Percentiles rank a stretch among this genome's conserved stretches.
Conservation (phyloP, 2,888 invertebrate species). For the Acleris sparsana region DNA sequence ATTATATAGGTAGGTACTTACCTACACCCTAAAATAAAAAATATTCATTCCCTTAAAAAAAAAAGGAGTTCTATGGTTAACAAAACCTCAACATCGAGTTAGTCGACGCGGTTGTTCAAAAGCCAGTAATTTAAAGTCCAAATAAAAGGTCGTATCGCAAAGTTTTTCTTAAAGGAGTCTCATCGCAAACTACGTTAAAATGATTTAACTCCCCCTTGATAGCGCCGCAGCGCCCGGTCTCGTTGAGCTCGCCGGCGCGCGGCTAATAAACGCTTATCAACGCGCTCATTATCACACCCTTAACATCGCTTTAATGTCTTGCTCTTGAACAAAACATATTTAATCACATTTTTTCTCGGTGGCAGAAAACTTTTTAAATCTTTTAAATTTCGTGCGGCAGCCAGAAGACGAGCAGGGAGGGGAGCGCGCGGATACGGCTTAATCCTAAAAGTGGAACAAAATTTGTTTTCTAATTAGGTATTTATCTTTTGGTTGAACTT, state of each 20-base stretch:
- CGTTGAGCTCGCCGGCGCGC: constrained; percentile 66
- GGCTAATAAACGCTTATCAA: constrained; percentile 84
- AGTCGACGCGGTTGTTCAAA: constrained; percentile 49
- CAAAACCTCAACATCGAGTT: constrained; percentile 49
- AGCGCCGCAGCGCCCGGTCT: constrained; percentile 65
- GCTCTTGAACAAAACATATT: constrained; percentile 85
- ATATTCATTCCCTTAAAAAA: no score
- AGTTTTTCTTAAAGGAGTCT: constrained; percentile 71
- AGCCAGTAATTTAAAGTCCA: constrained; percentile 64
- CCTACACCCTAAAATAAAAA: background rate
- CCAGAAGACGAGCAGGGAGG: constrained; percentile 41
- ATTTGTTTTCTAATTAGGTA: constrained; percentile 6
- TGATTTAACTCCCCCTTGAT: constrained; percentile 81
- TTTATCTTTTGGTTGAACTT: constrained; percentile 9
- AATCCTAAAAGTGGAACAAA: constrained; percentile 27
- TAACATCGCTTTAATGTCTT: constrained; percentile 84
- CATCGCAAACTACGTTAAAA: constrained; percentile 78
- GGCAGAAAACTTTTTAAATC: constrained; percentile 77
- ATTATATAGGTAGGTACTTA: no score
- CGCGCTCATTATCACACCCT: constrained; percentile 84
- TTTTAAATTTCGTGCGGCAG: constrained; percentile 63
- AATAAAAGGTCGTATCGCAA: constrained; percentile 65
- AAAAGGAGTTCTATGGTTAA: background rate
- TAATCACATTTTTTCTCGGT: constrained; percentile 80
- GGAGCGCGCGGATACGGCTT: constrained; percentile 29